Evolutionary conservation across 1,140 invertebrate genomes (phyloP), one percentile per base, ranked within the genome.

Genomic region (Bradysia coprophila): DNA sequence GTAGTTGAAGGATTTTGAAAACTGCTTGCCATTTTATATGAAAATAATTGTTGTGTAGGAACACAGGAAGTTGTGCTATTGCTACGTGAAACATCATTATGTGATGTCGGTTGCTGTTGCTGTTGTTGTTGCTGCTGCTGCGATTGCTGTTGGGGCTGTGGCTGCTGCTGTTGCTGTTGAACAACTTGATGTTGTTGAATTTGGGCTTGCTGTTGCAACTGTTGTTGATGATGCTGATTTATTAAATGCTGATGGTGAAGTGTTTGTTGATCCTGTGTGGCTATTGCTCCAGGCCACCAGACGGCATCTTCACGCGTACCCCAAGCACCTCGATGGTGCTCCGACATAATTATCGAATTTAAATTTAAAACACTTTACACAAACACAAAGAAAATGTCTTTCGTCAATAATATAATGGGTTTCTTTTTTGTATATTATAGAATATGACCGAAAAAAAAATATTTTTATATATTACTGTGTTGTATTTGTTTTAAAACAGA

Each of bases 11-110:
- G 72, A 56, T 77, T 79, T 48, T 80, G 75, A 66, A 81, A 80
- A 55, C 75, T 77, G 55, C 75, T 76, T 55, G 79, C 76, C 79
- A 84, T 82, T 69, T 84, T 85, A 64, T 85, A 85, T 45, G 76
- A 75, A 56, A 82, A 82, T 46, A 83, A 67, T 57, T 83, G 81
- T 55, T 82, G 79, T 40, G 73, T 72, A 13, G 66, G 61, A 38
- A 67, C 63, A 23, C 71, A 74, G 37, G 75, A 65, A 11, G 68
- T 68, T 41, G 68, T 70, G 48, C 66, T 70, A 44, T 62, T 67
- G 44, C 59, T 65, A 24, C 63, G 53, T n/a, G 61, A 62, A 44
- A 66, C 64, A 47, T 65, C 68, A 56, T 57, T 69, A 61, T 61
- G 62, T 39, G 62, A 60, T 46, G 66, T 62, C 44, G 67, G 57